Base-by-base conservation (phyloP, 2,888 invertebrate genomes). In the Dryomyza anilis region DNA sequence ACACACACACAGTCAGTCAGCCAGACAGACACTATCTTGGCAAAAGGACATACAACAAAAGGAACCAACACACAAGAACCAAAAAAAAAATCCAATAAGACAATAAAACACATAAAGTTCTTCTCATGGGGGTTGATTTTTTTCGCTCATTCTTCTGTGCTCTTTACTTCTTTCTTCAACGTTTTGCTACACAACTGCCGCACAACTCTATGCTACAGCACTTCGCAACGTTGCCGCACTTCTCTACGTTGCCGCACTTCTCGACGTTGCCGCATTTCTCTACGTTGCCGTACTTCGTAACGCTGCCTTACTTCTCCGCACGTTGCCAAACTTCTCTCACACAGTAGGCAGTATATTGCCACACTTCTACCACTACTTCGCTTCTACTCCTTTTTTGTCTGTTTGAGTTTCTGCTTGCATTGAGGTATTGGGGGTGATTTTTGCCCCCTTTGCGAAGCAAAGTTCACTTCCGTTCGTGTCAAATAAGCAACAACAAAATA, bases 391-490 rank as follows among this genome's bases (percentile, higher is more conserved):
- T n/a, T n/a, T n/a, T n/a, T n/a, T n/a, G n/a, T n/a, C n/a, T n/a
- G n/a, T n/a, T n/a, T n/a, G n/a, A n/a, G n/a, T n/a, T n/a, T n/a
- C n/a, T n/a, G n/a, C n/a, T n/a, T n/a, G n/a, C n/a, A n/a, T n/a
- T n/a, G n/a, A n/a, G n/a, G n/a, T n/a, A n/a, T 19, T 6, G 25
- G 53, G 16, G 25, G 16, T 16, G 16, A 43, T 43, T 43, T 43
- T 19, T 43, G 43, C 43, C 19, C 43, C 12, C 23, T 21, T 14
- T 33, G 33, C 43, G 45, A 46, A 25, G 25, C 58, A 61, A 61
- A 61, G 61, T 61, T 61, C 61, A 61, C 61, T 61, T 61, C 61
- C 61, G 61, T 53, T 61, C 53, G 43, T 59, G 59, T 46, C 59
- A 19, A 30, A 30, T 48, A 46, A 30, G 55, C 21, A 33, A 36